phyloP scores from a whole-genome alignment of 2,888 invertebrate species.

The Emmelina monodactyla region DNA sequence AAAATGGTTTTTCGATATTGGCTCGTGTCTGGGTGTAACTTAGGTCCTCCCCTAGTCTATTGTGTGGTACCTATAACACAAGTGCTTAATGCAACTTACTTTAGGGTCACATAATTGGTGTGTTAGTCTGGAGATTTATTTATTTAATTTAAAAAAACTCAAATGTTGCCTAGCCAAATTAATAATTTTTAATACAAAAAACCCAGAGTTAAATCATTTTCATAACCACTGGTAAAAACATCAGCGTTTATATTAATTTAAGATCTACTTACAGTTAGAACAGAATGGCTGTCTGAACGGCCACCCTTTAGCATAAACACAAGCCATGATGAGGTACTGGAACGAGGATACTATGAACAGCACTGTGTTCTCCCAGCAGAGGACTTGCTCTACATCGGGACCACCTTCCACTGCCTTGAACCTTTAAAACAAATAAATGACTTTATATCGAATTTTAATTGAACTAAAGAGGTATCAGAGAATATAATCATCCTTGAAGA shows the following conservation, averaged over 20 bases:
- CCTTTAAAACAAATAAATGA: conserved; percentile 29
- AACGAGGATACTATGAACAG: conserved; percentile 78
- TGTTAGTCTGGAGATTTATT: too few species aligned
- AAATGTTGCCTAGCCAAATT: too few species aligned
- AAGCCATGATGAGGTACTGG: conserved; percentile 81
- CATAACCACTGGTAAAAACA: background rate
- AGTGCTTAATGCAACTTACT: too few species aligned
- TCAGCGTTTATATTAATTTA: background rate
- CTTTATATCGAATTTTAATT: background rate
- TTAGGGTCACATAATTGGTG: too few species aligned
- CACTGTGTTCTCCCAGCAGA: conserved; percentile 83
- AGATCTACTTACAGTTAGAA: conserved; percentile 63
- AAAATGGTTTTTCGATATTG: too few species aligned
- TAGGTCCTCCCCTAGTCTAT: too few species aligned
- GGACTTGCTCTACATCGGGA: conserved; percentile 58
- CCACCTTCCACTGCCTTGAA: conserved; percentile 47
- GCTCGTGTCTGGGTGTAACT: too few species aligned
- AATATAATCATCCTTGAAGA: too few species aligned
- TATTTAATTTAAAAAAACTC: too few species aligned
- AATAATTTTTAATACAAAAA: too few species aligned
- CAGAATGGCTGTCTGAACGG: conserved; percentile 77
- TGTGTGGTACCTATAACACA: too few species aligned
- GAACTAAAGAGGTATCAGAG: background rate
- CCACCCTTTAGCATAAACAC: conserved; percentile 81
- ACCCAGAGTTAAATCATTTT: conserved; percentile 9